Conservation (phyloP, 2,888 invertebrate species). For the Leptothorax acervorum region DNA sequence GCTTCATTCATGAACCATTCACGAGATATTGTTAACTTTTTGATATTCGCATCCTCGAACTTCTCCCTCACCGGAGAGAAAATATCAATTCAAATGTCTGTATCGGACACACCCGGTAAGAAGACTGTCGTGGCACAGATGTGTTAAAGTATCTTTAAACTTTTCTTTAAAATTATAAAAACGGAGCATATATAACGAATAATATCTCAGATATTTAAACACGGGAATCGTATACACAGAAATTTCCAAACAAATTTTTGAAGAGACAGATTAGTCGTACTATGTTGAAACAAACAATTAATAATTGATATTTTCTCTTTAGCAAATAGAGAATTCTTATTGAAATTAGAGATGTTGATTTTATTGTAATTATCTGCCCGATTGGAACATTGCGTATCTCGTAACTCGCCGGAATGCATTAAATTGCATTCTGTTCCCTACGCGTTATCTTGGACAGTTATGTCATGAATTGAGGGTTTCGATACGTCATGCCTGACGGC, state of each 20-base stretch:
- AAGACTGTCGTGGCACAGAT: neutral
- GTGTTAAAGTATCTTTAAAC: neutral
- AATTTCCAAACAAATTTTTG: neutral
- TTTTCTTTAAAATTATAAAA: neutral
- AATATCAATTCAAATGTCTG: conserved; percentile 24
- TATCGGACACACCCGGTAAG: conserved; percentile 4
- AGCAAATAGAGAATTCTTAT: neutral
- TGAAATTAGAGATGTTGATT: neutral
- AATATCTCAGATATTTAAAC: neutral
- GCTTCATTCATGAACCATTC: conserved; percentile 41
- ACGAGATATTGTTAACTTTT: conserved; percentile 3
- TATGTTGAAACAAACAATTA: neutral
- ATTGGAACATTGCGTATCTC: neutral
- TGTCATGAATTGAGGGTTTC: conserved; percentile 50
- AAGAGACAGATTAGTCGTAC: neutral
- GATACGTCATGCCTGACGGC: conserved; percentile 39
- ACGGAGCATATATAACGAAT: neutral
- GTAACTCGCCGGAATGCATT: conserved; percentile 26
- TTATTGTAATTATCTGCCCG: neutral
- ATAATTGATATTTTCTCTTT: neutral
- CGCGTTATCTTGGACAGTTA: conserved; percentile 48
- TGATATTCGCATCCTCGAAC: conserved; percentile 28
- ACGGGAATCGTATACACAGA: neutral
- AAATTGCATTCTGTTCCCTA: conserved; percentile 37
- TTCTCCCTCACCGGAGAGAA: neutral